Evolutionary conservation across 2,888 invertebrate genomes (phyloP).

Genomic region (Allygus modestus): DNA sequence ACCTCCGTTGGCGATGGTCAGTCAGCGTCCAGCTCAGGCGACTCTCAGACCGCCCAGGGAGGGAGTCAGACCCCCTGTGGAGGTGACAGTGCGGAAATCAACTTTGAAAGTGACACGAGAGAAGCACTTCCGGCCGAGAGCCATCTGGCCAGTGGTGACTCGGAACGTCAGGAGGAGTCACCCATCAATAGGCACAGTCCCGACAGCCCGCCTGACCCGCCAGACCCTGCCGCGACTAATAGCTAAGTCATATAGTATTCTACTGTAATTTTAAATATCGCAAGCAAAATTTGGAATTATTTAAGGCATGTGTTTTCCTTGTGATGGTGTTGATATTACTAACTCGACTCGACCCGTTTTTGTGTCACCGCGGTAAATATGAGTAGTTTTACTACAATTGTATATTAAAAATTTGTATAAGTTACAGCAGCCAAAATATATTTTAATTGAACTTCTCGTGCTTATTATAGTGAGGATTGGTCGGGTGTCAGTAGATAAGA

Average conservation of each 20-base stretch:
- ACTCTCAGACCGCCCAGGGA: not conserved
- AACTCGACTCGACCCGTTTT: too few relatives aligned
- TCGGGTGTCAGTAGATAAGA: too few relatives aligned
- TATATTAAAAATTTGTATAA: too few relatives aligned
- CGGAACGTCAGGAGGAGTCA: not conserved
- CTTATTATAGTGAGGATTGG: too few relatives aligned
- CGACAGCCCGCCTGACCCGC: conserved; percentile 27
- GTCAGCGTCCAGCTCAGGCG: too few relatives aligned
- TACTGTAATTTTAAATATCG: conserved; percentile 12
- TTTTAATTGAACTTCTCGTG: too few relatives aligned
- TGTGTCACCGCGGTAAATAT: too few relatives aligned
- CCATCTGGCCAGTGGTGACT: not conserved
- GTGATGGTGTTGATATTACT: too few relatives aligned
- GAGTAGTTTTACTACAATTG: too few relatives aligned
- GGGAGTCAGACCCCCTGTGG: not conserved
- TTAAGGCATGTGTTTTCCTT: not conserved
- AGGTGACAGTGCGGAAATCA: not conserved
- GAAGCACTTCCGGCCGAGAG: not conserved
- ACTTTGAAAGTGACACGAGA: too few relatives aligned
- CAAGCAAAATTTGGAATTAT: not conserved
- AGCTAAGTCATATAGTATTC: not conserved
- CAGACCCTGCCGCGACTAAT: not conserved
- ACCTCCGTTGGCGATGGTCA: too few relatives aligned
- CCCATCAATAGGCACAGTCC: conserved; percentile 34
- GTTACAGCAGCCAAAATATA: too few relatives aligned